Evolutionary conservation across 2,113 vertebrate species (phyloP), one percentile per base, ranked within the genome.

Genomic region (Neofelis nebulosa): DNA sequence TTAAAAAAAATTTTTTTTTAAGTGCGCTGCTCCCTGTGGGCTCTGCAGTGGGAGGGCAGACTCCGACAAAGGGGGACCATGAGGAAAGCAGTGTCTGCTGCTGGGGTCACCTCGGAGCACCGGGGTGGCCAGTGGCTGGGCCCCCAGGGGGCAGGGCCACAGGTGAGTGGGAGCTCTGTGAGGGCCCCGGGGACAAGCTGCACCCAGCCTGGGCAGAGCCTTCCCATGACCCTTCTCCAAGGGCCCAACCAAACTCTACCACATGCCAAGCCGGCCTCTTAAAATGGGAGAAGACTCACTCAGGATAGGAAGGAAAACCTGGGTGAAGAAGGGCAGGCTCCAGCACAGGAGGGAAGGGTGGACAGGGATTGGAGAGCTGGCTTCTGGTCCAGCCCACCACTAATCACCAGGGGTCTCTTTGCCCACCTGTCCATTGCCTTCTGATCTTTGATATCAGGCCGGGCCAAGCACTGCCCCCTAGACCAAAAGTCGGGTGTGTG

Each of bases 291-390:
- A 38, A 95, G 25, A 55, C 16, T 7, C 21, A 5, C 5, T 10
- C 7, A 7, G 41, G 38, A 5, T 5, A 36, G 33, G 45, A 38
- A 14, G 76, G 9, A 27, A 55, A 61, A 11, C 15, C 50, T 11
- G 7, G 14, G 33, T 21, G 1, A 45, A 63, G 29, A 48, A 13
- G 27, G 14, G 55, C n/a, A 18, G 5, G 36, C 27, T 10, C 4
- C 0, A 2, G 23, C 5, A 0, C 1, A 0, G 55, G 29, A 11
- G 11, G 1, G 16, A n/a, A 52, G 2, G 8, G 21, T 3, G 0
- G 4, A 18, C 31, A 1, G 15, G 50, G 48, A 12, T 11, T 52
- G 2, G 33, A 50, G 55, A 16, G 74, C 33, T 9, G n/a, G 33
- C 61, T 52, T 52, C 45, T 5, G 2, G 15, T 31, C 85, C 86